Conservation (phyloP, 2,888 invertebrate species). For the Antheraea assamensis region DNA sequence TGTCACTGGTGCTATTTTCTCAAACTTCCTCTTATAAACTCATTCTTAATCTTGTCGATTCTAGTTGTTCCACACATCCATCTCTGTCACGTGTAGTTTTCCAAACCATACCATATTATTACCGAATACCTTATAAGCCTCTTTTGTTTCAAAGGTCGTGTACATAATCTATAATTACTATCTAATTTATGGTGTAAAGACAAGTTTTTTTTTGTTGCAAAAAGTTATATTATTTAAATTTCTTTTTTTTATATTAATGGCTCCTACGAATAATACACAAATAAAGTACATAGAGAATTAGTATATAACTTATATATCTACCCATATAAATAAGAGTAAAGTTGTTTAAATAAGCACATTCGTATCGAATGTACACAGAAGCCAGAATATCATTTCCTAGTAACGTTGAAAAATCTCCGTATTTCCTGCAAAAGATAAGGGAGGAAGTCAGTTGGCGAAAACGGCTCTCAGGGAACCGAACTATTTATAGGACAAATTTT, state of each 20-base stretch:
- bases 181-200: no score
- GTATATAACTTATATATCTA: neutral
- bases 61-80: no score
- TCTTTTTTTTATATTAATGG: neutral
- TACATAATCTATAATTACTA: no score
- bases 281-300: neutral
- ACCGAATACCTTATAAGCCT: no score
- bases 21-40: no score
- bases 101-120: no score
- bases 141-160: no score
- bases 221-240: neutral
- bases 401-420: neutral
- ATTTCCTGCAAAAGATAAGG: slow-evolving; percentile 1
- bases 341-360: neutral
- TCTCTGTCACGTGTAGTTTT: no score
- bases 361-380: neutral
- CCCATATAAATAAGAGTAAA: no score
- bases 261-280: neutral
- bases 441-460: neutral
- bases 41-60: no score
- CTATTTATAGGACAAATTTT: neutral
- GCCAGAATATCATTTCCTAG: neutral
- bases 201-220: neutral
- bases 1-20: no score
- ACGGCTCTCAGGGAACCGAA: neutral